Evolutionary conservation across 2,888 invertebrate genomes (phyloP).

Genomic region (Dendrolimus houi): DNA sequence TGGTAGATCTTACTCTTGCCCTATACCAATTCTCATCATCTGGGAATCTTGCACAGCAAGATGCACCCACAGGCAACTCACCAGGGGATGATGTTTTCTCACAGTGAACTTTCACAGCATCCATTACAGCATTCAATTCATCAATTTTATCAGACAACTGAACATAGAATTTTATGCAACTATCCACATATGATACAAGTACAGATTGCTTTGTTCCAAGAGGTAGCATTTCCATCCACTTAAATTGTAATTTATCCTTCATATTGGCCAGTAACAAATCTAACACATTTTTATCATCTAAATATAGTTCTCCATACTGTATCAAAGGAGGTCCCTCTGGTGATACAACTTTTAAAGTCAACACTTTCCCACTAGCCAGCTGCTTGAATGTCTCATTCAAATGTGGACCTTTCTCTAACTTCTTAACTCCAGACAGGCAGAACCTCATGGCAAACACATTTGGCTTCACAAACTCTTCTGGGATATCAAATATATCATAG

Average conservation of each 20-base stretch:
- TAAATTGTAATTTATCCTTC: conserved; percentile 59
- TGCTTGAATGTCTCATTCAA: conserved; percentile 84
- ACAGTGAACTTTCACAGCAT: conserved; percentile 78
- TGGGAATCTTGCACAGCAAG: conserved; percentile 88
- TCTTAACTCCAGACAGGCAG: conserved; percentile 82
- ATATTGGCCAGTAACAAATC: conserved; percentile 68
- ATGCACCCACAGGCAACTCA: conserved; percentile 75
- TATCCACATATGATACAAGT: conserved; percentile 80
- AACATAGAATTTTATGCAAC: conserved; percentile 84
- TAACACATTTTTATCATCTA: conserved; percentile 75
- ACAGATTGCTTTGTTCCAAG: conserved; percentile 61
- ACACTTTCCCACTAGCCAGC: conserved; percentile 78
- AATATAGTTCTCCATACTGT: conserved; percentile 84
- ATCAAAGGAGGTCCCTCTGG: conserved; percentile 83
- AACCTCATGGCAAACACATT: conserved; percentile 87
- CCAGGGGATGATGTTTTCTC: conserved; percentile 59
- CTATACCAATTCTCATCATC: conserved; percentile 93
- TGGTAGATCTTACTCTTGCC: conserved; percentile 82
- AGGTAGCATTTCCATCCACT: conserved; percentile 49
- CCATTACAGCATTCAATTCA: conserved; percentile 80
- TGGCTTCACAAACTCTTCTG: conserved; percentile 81
- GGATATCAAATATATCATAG: conserved; percentile 84
- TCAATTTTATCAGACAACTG: conserved; percentile 79
- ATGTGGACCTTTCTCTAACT: conserved; percentile 72
- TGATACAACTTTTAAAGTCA: conserved; percentile 80